These are phyloP conservation scores for Myotis daubentonii DNA, from an alignment of 2,797 vertebrate genomes.

Conservation along the genomic window DNA sequence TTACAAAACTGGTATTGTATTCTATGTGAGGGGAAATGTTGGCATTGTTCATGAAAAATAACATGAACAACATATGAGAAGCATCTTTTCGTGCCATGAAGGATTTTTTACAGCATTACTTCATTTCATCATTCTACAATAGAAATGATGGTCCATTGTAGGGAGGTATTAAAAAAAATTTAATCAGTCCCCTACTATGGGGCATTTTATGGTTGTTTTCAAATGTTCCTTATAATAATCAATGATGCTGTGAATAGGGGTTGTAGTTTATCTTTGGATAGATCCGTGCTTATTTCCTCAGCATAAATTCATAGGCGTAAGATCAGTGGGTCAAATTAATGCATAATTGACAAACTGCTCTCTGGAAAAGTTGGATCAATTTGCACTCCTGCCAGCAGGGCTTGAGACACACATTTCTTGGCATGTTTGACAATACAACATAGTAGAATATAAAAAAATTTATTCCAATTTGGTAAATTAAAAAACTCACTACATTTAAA, in stretches of 20 bases:
- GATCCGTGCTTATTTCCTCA: constrained; percentile 24
- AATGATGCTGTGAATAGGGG: neutral
- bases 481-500: constrained; percentile 3
- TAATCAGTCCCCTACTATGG: neutral
- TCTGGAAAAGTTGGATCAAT: constrained; percentile 13
- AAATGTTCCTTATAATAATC: constrained; percentile 33
- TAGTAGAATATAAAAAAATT: constrained; percentile 12
- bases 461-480: neutral
- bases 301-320: constrained; percentile 40
- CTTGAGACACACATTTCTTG: neutral
- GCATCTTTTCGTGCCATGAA: neutral
- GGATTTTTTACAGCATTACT: constrained; percentile 5
- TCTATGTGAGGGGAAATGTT: neutral
- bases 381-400: neutral
- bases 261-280: constrained; percentile 49
- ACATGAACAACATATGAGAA: neutral
- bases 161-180: constrained; percentile 4
- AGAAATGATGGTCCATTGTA: constrained; percentile 27
- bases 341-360: constrained; percentile 43
- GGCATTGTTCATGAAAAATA: too few species aligned
- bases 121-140: neutral
- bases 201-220: constrained; percentile 7
- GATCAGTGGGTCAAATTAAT: constrained; percentile 54
- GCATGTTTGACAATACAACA: neutral
- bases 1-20: constrained; percentile 8